phyloP scores from a whole-genome alignment of 2,797 vertebrate genomes.

The Hypotaenidia okinawae region DNA sequence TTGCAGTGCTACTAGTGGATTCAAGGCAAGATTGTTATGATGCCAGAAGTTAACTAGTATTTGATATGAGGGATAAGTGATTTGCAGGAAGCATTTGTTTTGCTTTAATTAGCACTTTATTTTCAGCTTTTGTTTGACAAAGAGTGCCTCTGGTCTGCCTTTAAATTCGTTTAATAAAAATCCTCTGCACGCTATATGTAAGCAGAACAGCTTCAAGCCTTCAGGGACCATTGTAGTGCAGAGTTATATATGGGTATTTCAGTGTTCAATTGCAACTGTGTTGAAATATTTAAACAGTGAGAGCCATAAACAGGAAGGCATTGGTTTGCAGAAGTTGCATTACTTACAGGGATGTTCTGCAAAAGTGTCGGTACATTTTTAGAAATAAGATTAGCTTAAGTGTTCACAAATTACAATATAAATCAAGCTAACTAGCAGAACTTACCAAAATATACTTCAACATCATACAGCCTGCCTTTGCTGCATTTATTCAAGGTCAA shows the following conservation, averaged over 20 bases:
- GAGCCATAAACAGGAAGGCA: constrained; percentile 23
- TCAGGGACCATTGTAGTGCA: neutral
- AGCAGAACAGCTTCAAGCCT: neutral
- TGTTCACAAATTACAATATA: constrained; percentile 3
- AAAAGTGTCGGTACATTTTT: neutral
- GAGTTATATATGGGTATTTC: neutral
- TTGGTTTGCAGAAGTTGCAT: neutral
- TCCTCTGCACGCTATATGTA: neutral
- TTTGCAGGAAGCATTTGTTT: neutral
- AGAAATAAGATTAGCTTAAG: neutral
- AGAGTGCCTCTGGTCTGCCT: neutral
- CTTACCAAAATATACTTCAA: neutral
- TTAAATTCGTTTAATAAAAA: neutral
- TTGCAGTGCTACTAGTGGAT: neutral
- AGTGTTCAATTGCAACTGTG: neutral
- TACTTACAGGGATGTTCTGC: neutral
- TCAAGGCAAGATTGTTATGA: neutral
- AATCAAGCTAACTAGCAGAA: constrained; percentile 12
- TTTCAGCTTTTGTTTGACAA: neutral
- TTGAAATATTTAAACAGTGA: constrained; percentile 33
- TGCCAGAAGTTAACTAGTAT: neutral
- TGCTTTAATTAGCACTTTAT: neutral
- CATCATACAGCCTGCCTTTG: neutral
- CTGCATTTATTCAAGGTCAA: constrained; percentile 24
- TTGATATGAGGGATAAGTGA: neutral